Conservation (phyloP, 2,113 vertebrate genomes). For the Phyllostomus hastatus region DNA sequence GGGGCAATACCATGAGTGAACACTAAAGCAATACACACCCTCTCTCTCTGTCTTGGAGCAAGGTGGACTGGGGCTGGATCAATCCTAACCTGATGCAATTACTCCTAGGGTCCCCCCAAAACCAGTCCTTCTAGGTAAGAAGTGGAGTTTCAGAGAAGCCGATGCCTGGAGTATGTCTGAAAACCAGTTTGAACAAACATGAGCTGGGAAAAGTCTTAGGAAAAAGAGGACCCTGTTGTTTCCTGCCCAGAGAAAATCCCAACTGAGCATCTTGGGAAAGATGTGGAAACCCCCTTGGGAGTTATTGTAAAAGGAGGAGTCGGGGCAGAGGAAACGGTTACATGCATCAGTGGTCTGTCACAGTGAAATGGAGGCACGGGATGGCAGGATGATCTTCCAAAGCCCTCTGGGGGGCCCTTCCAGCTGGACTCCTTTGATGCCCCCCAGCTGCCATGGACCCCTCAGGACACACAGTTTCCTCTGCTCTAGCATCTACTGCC, state of each 20-base stretch:
- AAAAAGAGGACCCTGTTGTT: background rate
- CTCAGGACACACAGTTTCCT: background rate
- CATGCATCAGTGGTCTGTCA: background rate
- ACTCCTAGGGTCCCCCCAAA: background rate
- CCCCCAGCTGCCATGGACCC: background rate
- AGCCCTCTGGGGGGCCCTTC: background rate
- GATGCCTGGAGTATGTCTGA: background rate
- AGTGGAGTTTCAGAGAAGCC: background rate
- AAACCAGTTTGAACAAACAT: background rate
- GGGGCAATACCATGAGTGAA: background rate
- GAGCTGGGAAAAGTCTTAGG: background rate
- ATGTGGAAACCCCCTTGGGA: background rate
- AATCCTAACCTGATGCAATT: background rate
- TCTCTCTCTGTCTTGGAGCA: background rate
- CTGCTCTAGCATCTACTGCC: background rate
- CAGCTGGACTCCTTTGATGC: background rate
- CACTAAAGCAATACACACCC: background rate
- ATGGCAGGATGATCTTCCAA: background rate
- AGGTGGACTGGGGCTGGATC: background rate
- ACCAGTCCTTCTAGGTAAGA: background rate
- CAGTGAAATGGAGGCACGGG: background rate
- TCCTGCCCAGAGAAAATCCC: background rate
- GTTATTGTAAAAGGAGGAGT: background rate
- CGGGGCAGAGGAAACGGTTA: background rate
- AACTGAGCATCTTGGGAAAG: background rate